Evolutionary conservation across 2,888 invertebrate genomes (phyloP).

Genomic region (Pollenia griseotomentosa): DNA sequence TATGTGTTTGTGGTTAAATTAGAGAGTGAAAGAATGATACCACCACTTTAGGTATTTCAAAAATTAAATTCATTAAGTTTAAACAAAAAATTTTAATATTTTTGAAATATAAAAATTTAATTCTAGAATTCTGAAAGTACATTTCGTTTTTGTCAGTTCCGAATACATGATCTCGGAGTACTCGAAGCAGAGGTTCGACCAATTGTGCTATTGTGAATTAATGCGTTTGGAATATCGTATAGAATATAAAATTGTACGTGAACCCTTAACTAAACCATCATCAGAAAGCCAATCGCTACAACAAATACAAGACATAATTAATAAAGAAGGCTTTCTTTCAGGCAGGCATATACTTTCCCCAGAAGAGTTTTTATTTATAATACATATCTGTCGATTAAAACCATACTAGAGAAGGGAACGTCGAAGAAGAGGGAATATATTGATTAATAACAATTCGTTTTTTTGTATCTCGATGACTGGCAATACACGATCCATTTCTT

Average conservation of each 20-base stretch:
- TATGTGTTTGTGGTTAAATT: slow-evolving; percentile 65
- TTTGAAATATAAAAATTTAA: slow-evolving; percentile 73
- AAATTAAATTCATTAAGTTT: slow-evolving; percentile 67
- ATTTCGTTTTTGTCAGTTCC: slow-evolving; percentile 60
- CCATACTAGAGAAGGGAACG: slow-evolving; percentile 25
- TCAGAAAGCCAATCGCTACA: slow-evolving; percentile 23
- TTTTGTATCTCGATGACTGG: slow-evolving; percentile 60
- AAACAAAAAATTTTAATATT: slow-evolving; percentile 67
- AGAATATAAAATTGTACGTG: slow-evolving; percentile 45
- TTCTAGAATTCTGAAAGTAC: slow-evolving; percentile 69
- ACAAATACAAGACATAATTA: slow-evolving; percentile 13
- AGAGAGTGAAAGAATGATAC: slow-evolving; percentile 61
- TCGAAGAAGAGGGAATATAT: slow-evolving; percentile 45
- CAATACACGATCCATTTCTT: slow-evolving; percentile 39
- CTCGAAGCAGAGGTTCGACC: slow-evolving; percentile 64
- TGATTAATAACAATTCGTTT: slow-evolving; percentile 43
- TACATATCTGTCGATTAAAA: slow-evolving; percentile 14
- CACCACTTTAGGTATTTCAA: slow-evolving; percentile 67
- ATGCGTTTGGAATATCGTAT: slow-evolving; percentile 51
- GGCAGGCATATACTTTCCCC: slow-evolving; percentile 42
- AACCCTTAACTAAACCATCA: slow-evolving; percentile 43
- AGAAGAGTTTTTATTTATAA: slow-evolving; percentile 29
- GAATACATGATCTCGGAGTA: slow-evolving; percentile 60
- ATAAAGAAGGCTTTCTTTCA: slow-evolving; percentile 17
- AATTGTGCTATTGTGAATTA: slow-evolving; percentile 58